Evolutionary conservation across 2,888 invertebrate genomes (phyloP).

Genomic region (Orthonychiurus folsomi): DNA sequence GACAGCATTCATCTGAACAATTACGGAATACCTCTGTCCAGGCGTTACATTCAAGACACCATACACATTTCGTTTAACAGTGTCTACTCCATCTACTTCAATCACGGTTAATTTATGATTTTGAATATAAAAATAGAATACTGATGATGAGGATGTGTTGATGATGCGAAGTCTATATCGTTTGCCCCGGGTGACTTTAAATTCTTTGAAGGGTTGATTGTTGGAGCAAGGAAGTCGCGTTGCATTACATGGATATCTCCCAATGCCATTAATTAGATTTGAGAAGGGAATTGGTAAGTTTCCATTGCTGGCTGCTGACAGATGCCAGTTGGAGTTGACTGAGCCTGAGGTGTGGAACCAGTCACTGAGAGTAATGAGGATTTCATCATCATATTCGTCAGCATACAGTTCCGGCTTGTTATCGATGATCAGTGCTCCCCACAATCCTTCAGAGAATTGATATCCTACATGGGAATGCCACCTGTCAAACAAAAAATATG

Average conservation of each 20-base stretch:
- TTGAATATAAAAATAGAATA: slow-evolving; percentile 30
- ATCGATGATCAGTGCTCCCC: slow-evolving; percentile 24
- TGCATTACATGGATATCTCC: slow-evolving; percentile 23
- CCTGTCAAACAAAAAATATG: no score
- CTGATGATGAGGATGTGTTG: slow-evolving; percentile 24
- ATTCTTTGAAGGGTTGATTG: slow-evolving; percentile 13
- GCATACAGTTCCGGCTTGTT: slow-evolving; percentile 14
- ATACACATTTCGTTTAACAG: neutral
- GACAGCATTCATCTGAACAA: neutral
- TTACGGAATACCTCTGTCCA: neutral
- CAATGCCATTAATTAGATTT: slow-evolving; percentile 26
- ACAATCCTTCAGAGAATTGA: slow-evolving; percentile 34
- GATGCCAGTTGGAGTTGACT: slow-evolving; percentile 20
- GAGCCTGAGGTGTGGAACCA: slow-evolving; percentile 26
- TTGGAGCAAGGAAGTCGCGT: slow-evolving; percentile 13
- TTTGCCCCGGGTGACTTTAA: slow-evolving; percentile 19
- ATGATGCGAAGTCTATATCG: slow-evolving; percentile 31
- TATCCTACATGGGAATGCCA: slow-evolving; percentile 27
- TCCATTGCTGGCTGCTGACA: slow-evolving; percentile 16
- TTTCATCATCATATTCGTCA: slow-evolving; percentile 19
- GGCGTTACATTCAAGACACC: neutral
- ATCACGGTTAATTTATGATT: slow-evolving; percentile 23
- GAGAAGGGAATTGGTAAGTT: slow-evolving; percentile 28
- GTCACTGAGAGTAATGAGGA: slow-evolving; percentile 24
- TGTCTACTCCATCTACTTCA: slow-evolving; percentile 31